Evolutionary conservation across 2,113 vertebrate genomes (phyloP).

Genomic region (Melanostigma gelatinosum): DNA sequence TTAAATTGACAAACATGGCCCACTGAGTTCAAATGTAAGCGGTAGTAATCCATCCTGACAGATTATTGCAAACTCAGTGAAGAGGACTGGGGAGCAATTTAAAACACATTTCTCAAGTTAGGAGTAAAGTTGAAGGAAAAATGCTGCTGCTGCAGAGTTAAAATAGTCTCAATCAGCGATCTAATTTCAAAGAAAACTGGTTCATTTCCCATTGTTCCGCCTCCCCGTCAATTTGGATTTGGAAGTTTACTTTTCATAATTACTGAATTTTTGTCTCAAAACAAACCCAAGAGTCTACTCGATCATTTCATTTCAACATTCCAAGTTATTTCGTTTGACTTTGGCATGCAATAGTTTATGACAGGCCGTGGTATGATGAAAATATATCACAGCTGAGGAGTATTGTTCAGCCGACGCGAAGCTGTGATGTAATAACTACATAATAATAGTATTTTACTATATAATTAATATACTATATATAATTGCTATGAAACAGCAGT

Average conservation of each 20-base stretch:
- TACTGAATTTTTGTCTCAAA: background rate
- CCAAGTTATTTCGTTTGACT: background rate
- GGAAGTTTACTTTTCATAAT: background rate
- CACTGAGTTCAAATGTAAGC: constrained; percentile 10
- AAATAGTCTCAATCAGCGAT: background rate
- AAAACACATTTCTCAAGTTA: background rate
- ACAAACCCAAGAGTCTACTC: background rate
- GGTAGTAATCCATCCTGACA: constrained; percentile 17
- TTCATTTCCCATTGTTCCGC: background rate
- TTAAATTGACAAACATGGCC: background rate
- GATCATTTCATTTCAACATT: background rate
- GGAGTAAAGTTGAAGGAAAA: background rate
- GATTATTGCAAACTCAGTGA: background rate
- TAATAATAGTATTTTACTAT: too few species aligned
- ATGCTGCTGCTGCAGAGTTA: background rate
- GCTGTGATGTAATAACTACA: too few species aligned
- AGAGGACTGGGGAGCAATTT: background rate
- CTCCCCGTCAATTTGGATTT: background rate
- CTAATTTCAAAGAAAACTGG: background rate
- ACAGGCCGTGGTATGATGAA: too few species aligned
- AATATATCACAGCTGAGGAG: too few species aligned
- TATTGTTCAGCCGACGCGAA: too few species aligned
- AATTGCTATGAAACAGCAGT: too few species aligned
- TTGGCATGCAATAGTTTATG: background rate
- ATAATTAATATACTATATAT: too few species aligned